Percentiles rank a stretch among this genome's conserved stretches.
phyloP scores from a whole-genome alignment of 2,888 invertebrate genomes.

The Cheilosia grossa region DNA sequence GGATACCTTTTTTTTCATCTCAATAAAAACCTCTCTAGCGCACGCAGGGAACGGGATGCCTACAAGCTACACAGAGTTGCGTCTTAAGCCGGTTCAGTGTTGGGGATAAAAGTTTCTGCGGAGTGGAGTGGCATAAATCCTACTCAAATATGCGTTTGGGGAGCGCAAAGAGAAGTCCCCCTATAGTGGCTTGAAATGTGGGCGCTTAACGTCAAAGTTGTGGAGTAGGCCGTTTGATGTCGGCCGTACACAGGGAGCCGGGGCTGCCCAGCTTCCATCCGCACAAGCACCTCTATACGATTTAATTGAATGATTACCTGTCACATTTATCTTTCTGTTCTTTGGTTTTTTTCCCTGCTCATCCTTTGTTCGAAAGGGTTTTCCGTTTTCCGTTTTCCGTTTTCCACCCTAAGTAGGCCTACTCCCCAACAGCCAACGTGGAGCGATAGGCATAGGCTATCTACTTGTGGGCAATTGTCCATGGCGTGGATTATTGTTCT shows the following conservation, averaged over 20 bases:
- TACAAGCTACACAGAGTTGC: constrained; percentile 47
- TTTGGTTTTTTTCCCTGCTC: background rate
- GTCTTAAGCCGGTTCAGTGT: constrained; percentile 71
- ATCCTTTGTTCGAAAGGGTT: constrained; percentile 47
- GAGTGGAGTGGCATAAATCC: constrained; percentile 61
- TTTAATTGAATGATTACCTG: constrained; percentile 75
- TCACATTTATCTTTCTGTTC: constrained; percentile 63
- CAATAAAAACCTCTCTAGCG: constrained; percentile 47
- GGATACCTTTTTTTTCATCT: constrained; percentile 19
- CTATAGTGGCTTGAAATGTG: constrained; percentile 62
- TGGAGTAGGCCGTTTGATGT: constrained; percentile 37
- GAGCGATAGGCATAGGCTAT: background rate
- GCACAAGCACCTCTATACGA: constrained; percentile 46
- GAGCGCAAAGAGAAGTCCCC: constrained; percentile 48
- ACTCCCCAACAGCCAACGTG: background rate
- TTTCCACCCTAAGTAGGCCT: constrained; percentile 23
- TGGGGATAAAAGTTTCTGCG: constrained; percentile 44
- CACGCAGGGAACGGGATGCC: constrained; percentile 27
- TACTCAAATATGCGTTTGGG: constrained; percentile 68
- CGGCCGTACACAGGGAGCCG: background rate
- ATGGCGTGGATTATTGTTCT: constrained; percentile 73
- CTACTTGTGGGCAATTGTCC: constrained; percentile 70
- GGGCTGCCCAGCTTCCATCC: constrained; percentile 62
- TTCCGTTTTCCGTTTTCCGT: constrained; percentile 15
- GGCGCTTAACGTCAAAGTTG: constrained; percentile 66